Base-by-base conservation (phyloP, 2,888 invertebrate genomes). In the Pseudoips prasinana region DNA sequence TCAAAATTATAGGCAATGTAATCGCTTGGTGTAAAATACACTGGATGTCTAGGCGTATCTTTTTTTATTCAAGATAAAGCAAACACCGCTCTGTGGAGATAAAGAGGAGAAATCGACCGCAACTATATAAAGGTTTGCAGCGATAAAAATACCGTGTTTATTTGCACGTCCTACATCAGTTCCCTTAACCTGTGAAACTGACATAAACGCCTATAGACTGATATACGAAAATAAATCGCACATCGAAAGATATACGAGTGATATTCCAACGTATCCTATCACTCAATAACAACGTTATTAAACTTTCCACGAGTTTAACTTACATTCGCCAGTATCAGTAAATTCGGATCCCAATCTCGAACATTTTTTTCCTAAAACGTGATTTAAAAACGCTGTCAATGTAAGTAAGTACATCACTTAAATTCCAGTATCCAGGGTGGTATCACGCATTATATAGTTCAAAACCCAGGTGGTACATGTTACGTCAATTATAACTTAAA, bases 131-230 rank as follows among this genome's bases (percentile, higher is more conserved):
- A 88, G 87, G 88, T 87, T 87, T 84, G 85, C 66, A 68, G 67
- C 79, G 77, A 86, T 88, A 88, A 88, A 88, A 87, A 88, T 88
- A 85, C 82, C 72, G 80, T 86, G 86, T 88, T 88, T 88, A 88
- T 87, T 87, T 85, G 82, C 87, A 85, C 85, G 87, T 87, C 86
- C 86, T 84, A 87, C 85, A 84, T 85, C 83, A 81, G 73, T 61
- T 66, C 59, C 64, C 46, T 62, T 59, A 58, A 51, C 58, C 73
- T 55, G 67, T 61, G 68, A 73, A 75, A 82, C 52, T 43, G 74
- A 44, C 75, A 61, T 66, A 82, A 59, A 64, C 37, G 47, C 62
- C 29, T 37, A 36, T 45, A 29, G 32, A 54, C 41, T 35, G 46
- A 41, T 50, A 58, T 27, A 48, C 65, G 35, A 81, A 82, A 80